phyloP scores from a whole-genome alignment of 2,113 vertebrate genomes.

The Circaetus gallicus region DNA sequence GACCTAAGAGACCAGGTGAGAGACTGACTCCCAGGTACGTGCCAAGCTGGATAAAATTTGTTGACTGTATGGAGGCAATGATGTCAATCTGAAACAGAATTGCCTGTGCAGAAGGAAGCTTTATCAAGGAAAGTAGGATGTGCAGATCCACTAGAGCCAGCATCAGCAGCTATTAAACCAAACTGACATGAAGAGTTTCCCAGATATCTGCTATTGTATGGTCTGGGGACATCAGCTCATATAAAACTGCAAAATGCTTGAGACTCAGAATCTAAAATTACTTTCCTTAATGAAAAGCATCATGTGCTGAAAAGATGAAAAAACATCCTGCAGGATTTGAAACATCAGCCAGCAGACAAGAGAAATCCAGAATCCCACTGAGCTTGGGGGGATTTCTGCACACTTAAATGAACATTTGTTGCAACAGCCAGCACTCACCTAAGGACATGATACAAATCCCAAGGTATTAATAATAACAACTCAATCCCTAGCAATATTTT shows the following conservation, averaged over 20 bases:
- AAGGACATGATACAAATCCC: neutral
- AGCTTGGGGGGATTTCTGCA: neutral
- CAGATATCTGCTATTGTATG: neutral
- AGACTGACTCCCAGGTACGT: neutral
- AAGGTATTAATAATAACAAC: neutral
- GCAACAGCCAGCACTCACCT: neutral
- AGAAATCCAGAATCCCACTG: neutral
- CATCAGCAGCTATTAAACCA: neutral
- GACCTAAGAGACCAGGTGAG: neutral
- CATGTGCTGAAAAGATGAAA: neutral
- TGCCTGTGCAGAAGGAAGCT: neutral
- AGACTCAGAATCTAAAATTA: neutral
- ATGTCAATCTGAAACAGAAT: neutral
- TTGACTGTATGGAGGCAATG: neutral
- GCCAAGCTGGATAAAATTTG: neutral
- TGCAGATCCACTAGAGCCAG: neutral
- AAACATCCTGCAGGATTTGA: neutral
- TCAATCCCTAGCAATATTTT: neutral
- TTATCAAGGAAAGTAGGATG: neutral
- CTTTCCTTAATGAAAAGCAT: conserved; percentile 29
- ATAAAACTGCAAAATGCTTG: neutral
- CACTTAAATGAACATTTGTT: neutral
- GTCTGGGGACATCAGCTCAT: neutral
- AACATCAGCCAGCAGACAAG: neutral
- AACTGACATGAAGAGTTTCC: neutral